These are phyloP conservation scores for Xenopus laevis DNA, from an alignment of 2,113 vertebrate genomes.

Conservation along the genomic window DNA sequence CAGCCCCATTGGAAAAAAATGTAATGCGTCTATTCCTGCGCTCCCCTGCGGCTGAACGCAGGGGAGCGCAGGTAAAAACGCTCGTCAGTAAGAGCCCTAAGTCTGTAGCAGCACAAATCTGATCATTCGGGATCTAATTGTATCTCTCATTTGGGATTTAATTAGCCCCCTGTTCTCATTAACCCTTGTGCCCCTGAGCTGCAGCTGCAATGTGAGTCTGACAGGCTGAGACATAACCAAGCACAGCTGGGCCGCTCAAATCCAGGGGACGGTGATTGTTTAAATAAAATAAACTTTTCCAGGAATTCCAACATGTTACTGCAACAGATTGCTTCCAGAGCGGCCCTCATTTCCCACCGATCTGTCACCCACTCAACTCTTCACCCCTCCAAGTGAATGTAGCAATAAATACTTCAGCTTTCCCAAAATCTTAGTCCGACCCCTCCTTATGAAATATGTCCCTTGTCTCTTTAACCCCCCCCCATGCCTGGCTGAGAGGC, in stretches of 20 bases:
- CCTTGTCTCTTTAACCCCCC: too few relatives aligned
- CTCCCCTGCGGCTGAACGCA: too few relatives aligned
- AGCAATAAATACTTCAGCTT: constrained; percentile 2
- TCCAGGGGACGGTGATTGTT: not conserved
- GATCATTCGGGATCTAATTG: too few relatives aligned
- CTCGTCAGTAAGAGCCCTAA: too few relatives aligned
- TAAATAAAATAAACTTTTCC: constrained; percentile 22
- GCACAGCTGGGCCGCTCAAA: not conserved
- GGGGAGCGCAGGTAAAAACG: too few relatives aligned
- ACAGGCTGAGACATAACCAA: not conserved
- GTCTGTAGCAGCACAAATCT: too few relatives aligned
- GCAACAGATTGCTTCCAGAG: not conserved
- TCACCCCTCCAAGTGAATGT: constrained; percentile 15
- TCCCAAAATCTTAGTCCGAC: too few relatives aligned
- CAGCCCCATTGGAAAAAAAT: too few relatives aligned
- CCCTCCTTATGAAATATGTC: too few relatives aligned
- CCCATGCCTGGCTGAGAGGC: too few relatives aligned
- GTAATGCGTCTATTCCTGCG: too few relatives aligned
- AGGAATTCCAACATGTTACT: constrained; percentile 10
- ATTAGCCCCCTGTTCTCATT: not conserved
- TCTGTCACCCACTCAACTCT: constrained; percentile 18
- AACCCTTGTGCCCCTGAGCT: not conserved
- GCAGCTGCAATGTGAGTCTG: not conserved
- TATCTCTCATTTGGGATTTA: too few relatives aligned
- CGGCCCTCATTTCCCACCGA: not conserved